Conservation (phyloP, 2,888 invertebrate species). For the Aphodius granarius region DNA sequence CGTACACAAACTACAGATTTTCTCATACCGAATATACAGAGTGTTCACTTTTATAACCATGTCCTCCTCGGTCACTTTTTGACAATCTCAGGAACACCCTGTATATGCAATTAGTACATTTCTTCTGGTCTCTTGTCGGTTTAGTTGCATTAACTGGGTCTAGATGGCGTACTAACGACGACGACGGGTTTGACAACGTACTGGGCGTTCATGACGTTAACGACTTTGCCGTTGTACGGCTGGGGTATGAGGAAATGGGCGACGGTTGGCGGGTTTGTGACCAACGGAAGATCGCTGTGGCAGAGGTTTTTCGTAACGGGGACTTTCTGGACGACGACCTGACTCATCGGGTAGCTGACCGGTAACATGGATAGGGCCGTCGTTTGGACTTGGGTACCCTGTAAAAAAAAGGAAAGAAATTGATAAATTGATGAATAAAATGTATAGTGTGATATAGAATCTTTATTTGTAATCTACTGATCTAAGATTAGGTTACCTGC, state of each 20-base stretch:
- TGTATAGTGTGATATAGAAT: neutral
- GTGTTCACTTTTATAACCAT: too few species aligned
- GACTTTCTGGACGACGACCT: conserved; percentile 56
- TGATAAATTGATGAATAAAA: neutral
- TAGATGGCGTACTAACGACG: conserved; percentile 59
- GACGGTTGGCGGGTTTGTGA: conserved; percentile 66
- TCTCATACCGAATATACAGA: neutral
- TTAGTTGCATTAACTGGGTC: conserved; percentile 33
- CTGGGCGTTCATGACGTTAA: conserved; percentile 69
- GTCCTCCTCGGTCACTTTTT: too few species aligned
- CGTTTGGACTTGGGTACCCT: conserved; percentile 43
- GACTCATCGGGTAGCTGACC: conserved; percentile 49
- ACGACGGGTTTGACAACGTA: conserved; percentile 73
- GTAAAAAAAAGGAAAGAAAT: neutral
- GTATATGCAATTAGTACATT: neutral
- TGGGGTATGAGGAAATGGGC: conserved; percentile 67
- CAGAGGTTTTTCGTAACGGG: conserved; percentile 55
- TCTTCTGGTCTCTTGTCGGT: neutral
- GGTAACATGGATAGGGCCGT: conserved; percentile 50
- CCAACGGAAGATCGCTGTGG: conserved; percentile 64
- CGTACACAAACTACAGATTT: neutral
- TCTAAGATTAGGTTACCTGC: too few species aligned
- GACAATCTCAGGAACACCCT: neutral
- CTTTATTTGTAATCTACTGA: too few species aligned
- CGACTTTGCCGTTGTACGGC: conserved; percentile 60